Evolutionary conservation across 2,888 invertebrate genomes (phyloP).

Genomic region (Bedellia somnulentella): DNA sequence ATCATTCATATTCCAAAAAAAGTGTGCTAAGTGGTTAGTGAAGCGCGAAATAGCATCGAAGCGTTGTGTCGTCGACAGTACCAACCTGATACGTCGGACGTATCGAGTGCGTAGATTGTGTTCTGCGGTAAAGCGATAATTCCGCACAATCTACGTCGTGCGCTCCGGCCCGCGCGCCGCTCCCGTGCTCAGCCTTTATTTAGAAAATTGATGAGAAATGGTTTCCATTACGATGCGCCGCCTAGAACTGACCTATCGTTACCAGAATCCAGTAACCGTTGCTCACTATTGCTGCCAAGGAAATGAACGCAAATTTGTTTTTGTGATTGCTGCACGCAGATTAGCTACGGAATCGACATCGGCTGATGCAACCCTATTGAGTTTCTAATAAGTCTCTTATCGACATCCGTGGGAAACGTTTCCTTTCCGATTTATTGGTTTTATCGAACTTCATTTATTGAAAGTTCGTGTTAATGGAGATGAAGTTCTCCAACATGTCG

Average conservation of each 20-base stretch:
- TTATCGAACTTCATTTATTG: no score
- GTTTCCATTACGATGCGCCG: constrained; percentile 56
- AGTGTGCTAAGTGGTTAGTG: no score
- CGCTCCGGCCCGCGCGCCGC: constrained; percentile 57
- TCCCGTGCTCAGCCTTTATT: constrained; percentile 56
- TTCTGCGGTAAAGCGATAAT: constrained; percentile 62
- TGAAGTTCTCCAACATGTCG: constrained; percentile 5
- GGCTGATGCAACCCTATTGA: constrained; percentile 47
- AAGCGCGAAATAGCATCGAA: no score
- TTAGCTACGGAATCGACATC: constrained; percentile 50
- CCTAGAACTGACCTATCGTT: no score
- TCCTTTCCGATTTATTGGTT: no score
- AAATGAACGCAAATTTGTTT: constrained; percentile 60
- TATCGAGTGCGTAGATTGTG: no score
- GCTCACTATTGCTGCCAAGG: no score
- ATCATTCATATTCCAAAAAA: no score
- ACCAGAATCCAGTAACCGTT: no score
- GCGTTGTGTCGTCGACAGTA: no score
- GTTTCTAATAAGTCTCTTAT: constrained; percentile 41
- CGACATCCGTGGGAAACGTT: constrained; percentile 49
- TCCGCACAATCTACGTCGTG: constrained; percentile 61
- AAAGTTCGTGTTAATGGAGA: constrained; percentile 14
- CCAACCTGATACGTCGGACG: no score
- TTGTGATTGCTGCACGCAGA: constrained; percentile 50
- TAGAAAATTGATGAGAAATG: constrained; percentile 63